phyloP scores from a whole-genome alignment of 2,113 vertebrate genomes.

The Pterocles orientalis region DNA sequence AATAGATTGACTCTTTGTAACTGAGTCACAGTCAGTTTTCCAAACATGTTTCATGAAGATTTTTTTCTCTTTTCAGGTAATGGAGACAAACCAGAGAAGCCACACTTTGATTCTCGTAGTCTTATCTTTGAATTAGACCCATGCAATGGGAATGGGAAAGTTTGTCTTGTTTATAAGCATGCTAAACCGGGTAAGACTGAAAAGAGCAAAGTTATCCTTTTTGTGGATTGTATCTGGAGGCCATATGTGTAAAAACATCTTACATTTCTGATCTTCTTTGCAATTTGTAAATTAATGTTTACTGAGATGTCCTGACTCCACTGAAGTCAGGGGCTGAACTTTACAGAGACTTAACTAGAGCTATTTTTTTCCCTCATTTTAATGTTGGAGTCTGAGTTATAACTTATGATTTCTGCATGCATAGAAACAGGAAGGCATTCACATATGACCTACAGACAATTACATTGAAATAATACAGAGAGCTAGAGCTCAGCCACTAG shows the following conservation, averaged over 20 bases:
- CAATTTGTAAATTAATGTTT: neutral
- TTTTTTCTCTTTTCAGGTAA: conserved; percentile 55
- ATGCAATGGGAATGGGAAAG: conserved; percentile 90
- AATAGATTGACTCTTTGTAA: neutral
- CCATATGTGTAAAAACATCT: neutral
- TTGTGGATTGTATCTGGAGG: neutral
- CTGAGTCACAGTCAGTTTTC: neutral
- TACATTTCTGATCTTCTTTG: neutral
- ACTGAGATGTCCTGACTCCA: neutral
- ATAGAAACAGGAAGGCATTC: neutral
- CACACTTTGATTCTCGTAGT: conserved; percentile 89
- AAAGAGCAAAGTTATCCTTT: neutral
- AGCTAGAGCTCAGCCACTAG: neutral
- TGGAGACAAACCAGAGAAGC: conserved; percentile 72
- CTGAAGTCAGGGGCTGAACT: neutral
- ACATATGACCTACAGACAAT: neutral
- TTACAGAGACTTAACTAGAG: neutral
- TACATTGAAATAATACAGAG: neutral
- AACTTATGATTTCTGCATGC: neutral
- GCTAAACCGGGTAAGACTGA: conserved; percentile 81
- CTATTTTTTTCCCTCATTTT: neutral
- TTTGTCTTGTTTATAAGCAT: conserved; percentile 93
- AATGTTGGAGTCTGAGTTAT: neutral
- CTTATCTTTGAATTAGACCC: conserved; percentile 92
- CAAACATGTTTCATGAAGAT: neutral